Conservation (phyloP, 2,113 vertebrate genomes). For the Hippopotamus amphibius region DNA sequence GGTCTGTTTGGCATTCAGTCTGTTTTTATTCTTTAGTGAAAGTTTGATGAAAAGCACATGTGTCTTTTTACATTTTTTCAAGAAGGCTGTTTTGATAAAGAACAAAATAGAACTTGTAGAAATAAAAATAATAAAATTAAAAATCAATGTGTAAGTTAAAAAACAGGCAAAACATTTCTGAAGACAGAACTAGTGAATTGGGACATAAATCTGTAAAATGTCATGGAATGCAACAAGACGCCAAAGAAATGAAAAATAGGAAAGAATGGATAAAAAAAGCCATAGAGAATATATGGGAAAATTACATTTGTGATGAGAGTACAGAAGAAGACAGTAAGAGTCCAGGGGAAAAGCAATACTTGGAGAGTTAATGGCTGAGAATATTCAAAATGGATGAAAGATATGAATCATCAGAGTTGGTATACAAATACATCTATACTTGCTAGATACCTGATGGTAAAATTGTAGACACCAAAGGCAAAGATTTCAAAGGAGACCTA, state of each 20-base stretch:
- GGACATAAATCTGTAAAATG: neutral
- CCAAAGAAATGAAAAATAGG: neutral
- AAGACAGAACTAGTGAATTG: neutral
- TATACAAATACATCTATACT: neutral
- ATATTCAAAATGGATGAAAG: constrained; percentile 30
- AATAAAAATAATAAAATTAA: neutral
- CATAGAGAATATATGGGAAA: neutral
- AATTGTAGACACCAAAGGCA: neutral
- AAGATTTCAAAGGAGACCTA: neutral
- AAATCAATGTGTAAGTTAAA: neutral
- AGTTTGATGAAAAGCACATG: neutral
- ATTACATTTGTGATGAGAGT: neutral
- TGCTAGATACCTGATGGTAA: neutral
- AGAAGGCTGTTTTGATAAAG: neutral
- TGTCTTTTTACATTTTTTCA: neutral
- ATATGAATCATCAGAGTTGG: neutral
- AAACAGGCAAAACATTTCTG: neutral
- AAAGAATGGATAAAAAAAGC: neutral
- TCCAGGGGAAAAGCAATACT: neutral
- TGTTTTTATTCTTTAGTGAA: neutral
- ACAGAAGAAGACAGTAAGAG: neutral
- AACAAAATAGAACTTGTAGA: neutral
- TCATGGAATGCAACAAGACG: neutral
- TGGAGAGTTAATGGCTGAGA: neutral
- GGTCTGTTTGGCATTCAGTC: too few relatives aligned